Evolutionary conservation across 2,113 vertebrate genomes (phyloP), one percentile per base, ranked within the genome.

Genomic region (Laterallus jamaicensis): DNA sequence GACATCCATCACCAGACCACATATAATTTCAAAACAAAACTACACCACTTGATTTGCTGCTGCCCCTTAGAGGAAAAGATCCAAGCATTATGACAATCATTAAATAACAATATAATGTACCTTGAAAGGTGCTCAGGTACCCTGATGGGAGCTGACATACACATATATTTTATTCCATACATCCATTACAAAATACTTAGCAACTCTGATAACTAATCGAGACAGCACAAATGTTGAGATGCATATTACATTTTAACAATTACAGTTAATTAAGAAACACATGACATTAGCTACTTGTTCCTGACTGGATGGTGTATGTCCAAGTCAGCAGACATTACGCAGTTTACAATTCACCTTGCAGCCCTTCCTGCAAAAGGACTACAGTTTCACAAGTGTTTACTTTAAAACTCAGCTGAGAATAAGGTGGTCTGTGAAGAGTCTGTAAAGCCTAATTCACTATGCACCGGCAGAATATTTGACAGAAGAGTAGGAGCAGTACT

Each of bases 91-190:
- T 31, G 52, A n/a, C n/a, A 82, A 17, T 8, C 20, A 54, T 42
- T 25, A 73, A 80, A 73, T 52, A 69, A 42, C 28, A 42, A n/a
- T 18, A 55, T 49, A 49, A 60, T 16, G 15, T 4, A 31, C 2
- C 39, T 29, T 42, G 44, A 56, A 50, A 86, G 20, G 10, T 26
- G 35, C 35, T 52, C 25, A 5, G 20, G 19, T 52, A 29, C 25
- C 39, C 70, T 39, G 19, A 9, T 69, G 39, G 39, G 25, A 64
- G 16, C 31, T 32, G 17, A 68, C 11, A 2, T 3, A 9, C 1
- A 0, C 11, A 1, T 7, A 10, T 4, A 4, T 35, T 21, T 22
- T 82, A 5, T n/a, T 79, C 11, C 29, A 14, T 26, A 29, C 0
- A 2, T 3, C 7, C 14, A 4, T 7, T 26, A 40, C 5, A 35